Conservation (phyloP, 2,797 vertebrate genomes). For the Mastacembelus armatus region DNA sequence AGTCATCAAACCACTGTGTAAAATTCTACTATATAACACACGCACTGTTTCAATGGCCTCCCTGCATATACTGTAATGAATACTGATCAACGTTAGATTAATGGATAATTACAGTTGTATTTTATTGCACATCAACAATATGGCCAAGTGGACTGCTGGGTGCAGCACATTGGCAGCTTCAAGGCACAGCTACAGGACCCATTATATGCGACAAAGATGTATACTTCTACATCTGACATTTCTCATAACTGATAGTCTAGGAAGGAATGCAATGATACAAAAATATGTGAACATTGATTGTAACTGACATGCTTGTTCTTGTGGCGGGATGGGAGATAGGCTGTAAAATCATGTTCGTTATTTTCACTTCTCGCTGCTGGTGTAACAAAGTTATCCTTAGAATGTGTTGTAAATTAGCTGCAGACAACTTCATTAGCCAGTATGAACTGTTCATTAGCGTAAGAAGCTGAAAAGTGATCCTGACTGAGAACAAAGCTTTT, state of each 20-base stretch:
- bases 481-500: slow-evolving; percentile 74
- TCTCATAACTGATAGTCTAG: slow-evolving; percentile 32
- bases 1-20: slow-evolving; percentile 58
- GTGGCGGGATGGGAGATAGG: slow-evolving; percentile 18
- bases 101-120: slow-evolving; percentile 73
- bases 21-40: slow-evolving; percentile 58
- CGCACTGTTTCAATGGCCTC: slow-evolving; percentile 56
- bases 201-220: slow-evolving; percentile 31
- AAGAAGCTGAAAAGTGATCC: slow-evolving; percentile 72
- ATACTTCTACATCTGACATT: slow-evolving; percentile 29
- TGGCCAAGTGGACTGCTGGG: slow-evolving; percentile 55
- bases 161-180: slow-evolving; percentile 24
- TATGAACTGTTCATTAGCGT: slow-evolving; percentile 73
- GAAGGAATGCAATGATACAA: slow-evolving; percentile 53
- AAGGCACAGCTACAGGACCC: slow-evolving; percentile 18
- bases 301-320: slow-evolving; percentile 44
- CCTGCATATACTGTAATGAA: slow-evolving; percentile 68
- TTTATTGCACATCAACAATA: slow-evolving; percentile 77
- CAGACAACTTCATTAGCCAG: slow-evolving; percentile 68
- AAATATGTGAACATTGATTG: slow-evolving; percentile 62
- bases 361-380: slow-evolving; percentile 15
- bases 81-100: slow-evolving; percentile 77
- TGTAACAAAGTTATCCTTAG: slow-evolving; percentile 54
- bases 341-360: slow-evolving; percentile 42
- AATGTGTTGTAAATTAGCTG: slow-evolving; percentile 53